Base-by-base conservation (phyloP, 92 coral and sea anemone genomes). In the Meandrina meandrites region DNA sequence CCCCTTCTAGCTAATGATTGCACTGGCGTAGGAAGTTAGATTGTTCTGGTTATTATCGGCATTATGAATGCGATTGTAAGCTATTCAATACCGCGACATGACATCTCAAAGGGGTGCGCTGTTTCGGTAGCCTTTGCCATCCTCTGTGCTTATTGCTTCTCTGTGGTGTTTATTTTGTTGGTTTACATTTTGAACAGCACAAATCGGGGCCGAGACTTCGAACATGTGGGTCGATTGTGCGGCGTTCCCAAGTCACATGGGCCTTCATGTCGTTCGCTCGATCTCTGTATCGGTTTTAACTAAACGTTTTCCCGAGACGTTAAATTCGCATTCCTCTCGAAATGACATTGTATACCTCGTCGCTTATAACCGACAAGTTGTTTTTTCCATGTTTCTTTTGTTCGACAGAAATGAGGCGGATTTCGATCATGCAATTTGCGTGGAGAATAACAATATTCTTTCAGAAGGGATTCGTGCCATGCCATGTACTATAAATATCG, bases 51-150 rank as follows among this genome's bases (percentile, higher is more conserved):
- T 89, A 94, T 94, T 94, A 94, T 94, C 93, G 94, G 93, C 88
- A 87, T 90, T 89, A 88, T 66, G 81, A 83, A 80, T 87, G 74
- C 90, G 98, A 93, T 93, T 94, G 98, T 93, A 82, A 58, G 90
- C 91, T 84, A 84, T 91, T 94, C 94, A 94, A 89, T 88, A 79
- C 89, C 88, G 51, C 94, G 88, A 91, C 93, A 91, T 94, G 98
- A 94, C 98, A 94, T 78, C 85, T 92, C 96, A 94, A 94, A 94
- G 91, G 96, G 75, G 76, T 69, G 96, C 96, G 98, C 89, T 87
- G 78, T 30, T 84, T 93, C 98, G 98, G 96, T 87, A 35, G 88
- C 91, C 94, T 93, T 93, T 94, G 96, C 95, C 64, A 79, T 67
- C 70, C 75, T 53, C 84, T 82, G 81, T 69, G 81, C 79, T 93